These are phyloP conservation scores for Regulus satrapa DNA, from an alignment of 2,113 vertebrate genomes.

Conservation along the genomic window DNA sequence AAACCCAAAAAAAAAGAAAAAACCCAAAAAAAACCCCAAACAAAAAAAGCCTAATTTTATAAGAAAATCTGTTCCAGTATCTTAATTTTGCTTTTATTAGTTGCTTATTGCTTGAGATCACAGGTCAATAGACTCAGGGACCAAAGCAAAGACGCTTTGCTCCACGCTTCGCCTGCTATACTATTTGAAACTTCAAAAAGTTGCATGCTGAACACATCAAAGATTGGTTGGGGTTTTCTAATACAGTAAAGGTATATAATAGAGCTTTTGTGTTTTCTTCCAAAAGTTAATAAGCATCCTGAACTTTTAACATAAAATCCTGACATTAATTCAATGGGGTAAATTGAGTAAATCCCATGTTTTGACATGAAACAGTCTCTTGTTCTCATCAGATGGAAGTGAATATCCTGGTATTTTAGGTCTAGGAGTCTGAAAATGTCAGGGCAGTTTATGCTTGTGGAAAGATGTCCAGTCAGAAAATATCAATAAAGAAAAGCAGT, in stretches of 20 bases:
- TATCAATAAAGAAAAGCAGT: not conserved
- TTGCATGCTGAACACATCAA: constrained; percentile 56
- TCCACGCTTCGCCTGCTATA: constrained; percentile 30
- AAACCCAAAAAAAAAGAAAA: too few species aligned
- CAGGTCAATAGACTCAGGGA: not conserved
- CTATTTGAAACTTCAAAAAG: constrained; percentile 64
- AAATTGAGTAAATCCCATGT: constrained; percentile 31
- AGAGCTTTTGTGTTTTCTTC: constrained; percentile 63
- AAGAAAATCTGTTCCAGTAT: constrained; percentile 22
- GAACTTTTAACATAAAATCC: constrained; percentile 59
- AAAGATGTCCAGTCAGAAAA: not conserved
- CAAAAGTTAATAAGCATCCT: constrained; percentile 67
- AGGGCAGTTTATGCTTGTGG: not conserved
- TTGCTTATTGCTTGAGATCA: constrained; percentile 38
- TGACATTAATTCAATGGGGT: constrained; percentile 30
- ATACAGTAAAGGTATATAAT: constrained; percentile 57
- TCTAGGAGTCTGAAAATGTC: not conserved
- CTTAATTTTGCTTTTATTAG: constrained; percentile 37
- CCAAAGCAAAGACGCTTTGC: not conserved
- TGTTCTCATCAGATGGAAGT: constrained; percentile 24
- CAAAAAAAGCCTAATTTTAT: not conserved
- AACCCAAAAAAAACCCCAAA: too few species aligned
- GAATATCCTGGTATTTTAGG: not conserved
- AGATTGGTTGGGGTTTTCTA: constrained; percentile 51
- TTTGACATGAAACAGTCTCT: constrained; percentile 52